Percentiles rank a stretch among this genome's conserved stretches.
Conservation (phyloP, 2,113 vertebrate species). For the Fukomys damarensis region DNA sequence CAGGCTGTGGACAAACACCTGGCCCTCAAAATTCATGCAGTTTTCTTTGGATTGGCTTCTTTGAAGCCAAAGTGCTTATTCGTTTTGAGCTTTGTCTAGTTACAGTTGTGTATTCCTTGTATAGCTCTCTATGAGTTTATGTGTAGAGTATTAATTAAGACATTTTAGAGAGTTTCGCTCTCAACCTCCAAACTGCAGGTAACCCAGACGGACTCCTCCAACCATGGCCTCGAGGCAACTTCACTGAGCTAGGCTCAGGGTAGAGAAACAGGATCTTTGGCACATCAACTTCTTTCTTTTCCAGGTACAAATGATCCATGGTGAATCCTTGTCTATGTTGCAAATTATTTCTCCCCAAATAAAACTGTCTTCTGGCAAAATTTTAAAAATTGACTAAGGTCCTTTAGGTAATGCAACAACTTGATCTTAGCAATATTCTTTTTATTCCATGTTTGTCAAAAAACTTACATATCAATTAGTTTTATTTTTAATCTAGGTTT, state of each 20-base stretch:
- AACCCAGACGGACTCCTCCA: neutral
- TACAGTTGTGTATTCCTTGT: neutral
- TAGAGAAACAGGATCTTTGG: neutral
- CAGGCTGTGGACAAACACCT: neutral
- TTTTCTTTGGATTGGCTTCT: neutral
- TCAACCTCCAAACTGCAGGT: neutral
- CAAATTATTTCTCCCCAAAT: neutral
- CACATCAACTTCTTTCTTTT: neutral
- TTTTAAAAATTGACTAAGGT: neutral
- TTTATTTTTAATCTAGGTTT: neutral
- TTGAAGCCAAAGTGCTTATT: neutral
- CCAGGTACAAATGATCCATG: neutral
- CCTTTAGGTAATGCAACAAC: neutral
- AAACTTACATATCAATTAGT: neutral
- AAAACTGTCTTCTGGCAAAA: neutral
- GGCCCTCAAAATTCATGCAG: neutral
- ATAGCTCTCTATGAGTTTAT: neutral
- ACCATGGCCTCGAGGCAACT: accelerated
- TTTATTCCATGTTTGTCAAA: slow-evolving; percentile 2
- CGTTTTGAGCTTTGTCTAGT: neutral
- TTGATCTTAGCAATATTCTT: neutral
- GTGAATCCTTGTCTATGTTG: neutral
- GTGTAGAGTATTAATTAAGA: neutral
- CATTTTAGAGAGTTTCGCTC: neutral
- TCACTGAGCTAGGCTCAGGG: neutral